Percentiles rank a stretch among this genome's conserved stretches.
Evolutionary conservation across 2,113 vertebrate species (phyloP).

Genomic region (Brachypteracias leptosomus): DNA sequence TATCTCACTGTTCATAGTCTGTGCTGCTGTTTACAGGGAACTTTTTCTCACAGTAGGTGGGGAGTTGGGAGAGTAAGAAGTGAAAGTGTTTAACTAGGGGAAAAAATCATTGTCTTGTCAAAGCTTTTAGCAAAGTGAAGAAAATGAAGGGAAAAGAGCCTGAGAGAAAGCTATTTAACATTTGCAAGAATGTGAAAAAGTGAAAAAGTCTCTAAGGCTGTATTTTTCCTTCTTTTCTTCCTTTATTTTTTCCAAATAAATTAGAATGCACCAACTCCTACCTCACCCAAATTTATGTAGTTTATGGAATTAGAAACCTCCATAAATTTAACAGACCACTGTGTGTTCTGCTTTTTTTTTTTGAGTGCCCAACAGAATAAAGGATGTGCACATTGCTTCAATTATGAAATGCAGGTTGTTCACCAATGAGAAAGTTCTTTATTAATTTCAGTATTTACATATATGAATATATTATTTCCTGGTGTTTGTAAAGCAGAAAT

Average conservation of each 20-base stretch:
- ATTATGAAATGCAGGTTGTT: background rate
- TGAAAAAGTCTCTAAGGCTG: background rate
- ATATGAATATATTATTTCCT: background rate
- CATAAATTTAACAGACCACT: background rate
- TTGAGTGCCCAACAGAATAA: background rate
- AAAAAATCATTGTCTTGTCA: background rate
- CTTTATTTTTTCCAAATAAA: background rate
- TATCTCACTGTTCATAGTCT: background rate
- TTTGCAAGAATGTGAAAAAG: background rate
- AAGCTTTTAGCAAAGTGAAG: background rate
- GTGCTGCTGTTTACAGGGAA: background rate
- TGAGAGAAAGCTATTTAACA: background rate
- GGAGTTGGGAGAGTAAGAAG: background rate
- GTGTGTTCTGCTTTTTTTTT: background rate
- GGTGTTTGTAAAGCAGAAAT: background rate
- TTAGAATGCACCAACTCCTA: background rate
- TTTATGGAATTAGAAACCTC: background rate
- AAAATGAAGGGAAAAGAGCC: background rate
- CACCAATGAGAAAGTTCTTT: background rate
- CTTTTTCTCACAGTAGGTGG: background rate
- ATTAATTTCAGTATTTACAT: background rate
- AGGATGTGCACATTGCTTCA: background rate
- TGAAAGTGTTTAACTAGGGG: background rate
- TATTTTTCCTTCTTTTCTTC: background rate
- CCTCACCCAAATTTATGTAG: background rate